Base-by-base conservation (phyloP, 2,888 invertebrate species). In the Harpalus rubripes region DNA sequence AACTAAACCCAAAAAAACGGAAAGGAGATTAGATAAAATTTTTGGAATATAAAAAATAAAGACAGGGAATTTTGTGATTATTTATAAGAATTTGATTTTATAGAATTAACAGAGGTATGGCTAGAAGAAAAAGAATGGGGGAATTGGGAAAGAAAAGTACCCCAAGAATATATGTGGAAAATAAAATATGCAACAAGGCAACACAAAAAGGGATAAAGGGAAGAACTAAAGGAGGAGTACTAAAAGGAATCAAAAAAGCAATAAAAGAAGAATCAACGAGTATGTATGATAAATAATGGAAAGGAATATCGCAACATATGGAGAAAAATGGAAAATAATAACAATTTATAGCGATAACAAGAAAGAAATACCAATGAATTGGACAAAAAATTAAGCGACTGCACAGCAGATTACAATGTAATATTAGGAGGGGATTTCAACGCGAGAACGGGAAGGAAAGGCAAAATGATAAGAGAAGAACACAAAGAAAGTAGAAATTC, bases 41-140 rank as follows among this genome's bases (percentile, higher is more conserved):
- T 85, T 78, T 86, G 84, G 85, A 85, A 82, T 18, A 63, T 81
- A 61, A 63, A 52, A 1, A 79, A 82, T 1, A 0, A 72, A 1
- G 10, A 7, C 7, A 72, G 22, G 68, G 86, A 86, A 18, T 85
- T 86, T 39, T 86, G 85, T 85, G 7, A 58, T 10, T 59, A 15
- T 15, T 56, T 86, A 18, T 10, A 68, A 15, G 26, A 81, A 18
- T 72, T 16, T 6, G 85, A 86, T 58, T 16, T 82, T 8, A 52
- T 86, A 59, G 78, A 68, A n/a, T 32, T 85, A 56, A 44, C 32
- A 0, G 86, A 85, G 72, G 83, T 85, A 39, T 86, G 86, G 83
- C 32, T 85, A n/a, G 72, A 63, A 10, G 65, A 74, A 2, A 83
- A 85, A n/a, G 83, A 41, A 1, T 79, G 85, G 83, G 26, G 79